Evolutionary conservation across 2,113 vertebrate species (phyloP).

Genomic region (Campylorhamphus procurvoides): DNA sequence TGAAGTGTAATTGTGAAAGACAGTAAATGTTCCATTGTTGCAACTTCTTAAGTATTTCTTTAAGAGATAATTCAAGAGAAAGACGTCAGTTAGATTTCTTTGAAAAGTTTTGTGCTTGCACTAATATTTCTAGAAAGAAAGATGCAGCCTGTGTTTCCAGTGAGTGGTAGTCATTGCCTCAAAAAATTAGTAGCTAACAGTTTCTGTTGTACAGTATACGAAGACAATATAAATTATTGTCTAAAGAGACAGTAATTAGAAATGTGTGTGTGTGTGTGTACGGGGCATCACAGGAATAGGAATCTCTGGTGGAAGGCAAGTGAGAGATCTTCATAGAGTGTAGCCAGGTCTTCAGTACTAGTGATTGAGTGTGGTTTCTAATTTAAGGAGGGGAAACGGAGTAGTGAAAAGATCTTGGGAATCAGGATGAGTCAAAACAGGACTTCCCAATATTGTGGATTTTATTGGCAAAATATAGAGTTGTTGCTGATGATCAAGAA

Average conservation of each 20-base stretch:
- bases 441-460: neutral
- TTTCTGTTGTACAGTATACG: neutral
- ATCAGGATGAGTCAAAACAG: neutral
- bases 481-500: neutral
- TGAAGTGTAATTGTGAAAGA: neutral
- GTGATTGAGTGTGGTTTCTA: neutral
- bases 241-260: neutral
- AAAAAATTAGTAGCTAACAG: neutral
- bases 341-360: neutral
- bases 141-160: neutral
- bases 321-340: neutral
- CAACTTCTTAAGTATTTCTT: neutral
- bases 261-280: neutral
- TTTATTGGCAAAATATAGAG: neutral
- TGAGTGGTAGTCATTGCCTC: neutral
- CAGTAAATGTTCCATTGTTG: neutral
- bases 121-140: conserved; percentile 1
- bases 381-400: neutral
- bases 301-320: neutral
- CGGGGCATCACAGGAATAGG: neutral
- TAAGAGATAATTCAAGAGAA: neutral
- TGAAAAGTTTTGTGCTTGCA: neutral
- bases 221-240: neutral
- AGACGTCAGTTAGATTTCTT: neutral
- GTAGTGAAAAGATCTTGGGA: neutral